These are phyloP conservation scores for Euwallacea fornicatus DNA, from an alignment of 1,140 invertebrate species.

Conservation along the genomic window DNA sequence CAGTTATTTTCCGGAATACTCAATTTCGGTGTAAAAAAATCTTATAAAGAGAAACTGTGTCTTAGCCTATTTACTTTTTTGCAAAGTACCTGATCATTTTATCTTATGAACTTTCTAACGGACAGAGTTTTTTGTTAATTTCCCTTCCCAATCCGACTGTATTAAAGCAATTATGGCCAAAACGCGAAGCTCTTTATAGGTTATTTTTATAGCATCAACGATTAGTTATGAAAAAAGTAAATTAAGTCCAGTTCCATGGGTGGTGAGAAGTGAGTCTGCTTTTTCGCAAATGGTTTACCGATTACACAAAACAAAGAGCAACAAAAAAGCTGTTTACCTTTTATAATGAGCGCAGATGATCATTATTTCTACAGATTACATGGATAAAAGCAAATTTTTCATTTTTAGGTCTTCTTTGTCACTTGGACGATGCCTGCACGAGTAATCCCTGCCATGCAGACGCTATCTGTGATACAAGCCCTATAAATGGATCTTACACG, in stretches of 20 bases:
- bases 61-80: neutral
- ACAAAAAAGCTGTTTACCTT: constrained; percentile 7
- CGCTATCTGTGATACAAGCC: constrained; percentile 93
- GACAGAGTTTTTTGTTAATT: neutral
- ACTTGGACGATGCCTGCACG: constrained; percentile 94
- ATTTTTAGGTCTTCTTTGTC: constrained; percentile 80
- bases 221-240: neutral
- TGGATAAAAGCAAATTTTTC: constrained; percentile 5
- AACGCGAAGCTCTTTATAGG: constrained; percentile 1
- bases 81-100: neutral
- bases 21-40: neutral
- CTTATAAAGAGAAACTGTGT: neutral
- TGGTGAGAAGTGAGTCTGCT: no score
- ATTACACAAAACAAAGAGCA: no score
- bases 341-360: constrained; percentile 1
- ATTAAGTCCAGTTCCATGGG: no score
- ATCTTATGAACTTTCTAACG: constrained; percentile 17
- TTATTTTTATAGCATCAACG: constrained; percentile 5
- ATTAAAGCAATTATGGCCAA: constrained; percentile 19
- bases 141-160: constrained; percentile 12
- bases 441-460: constrained; percentile 95
- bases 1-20: neutral
- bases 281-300: no score
- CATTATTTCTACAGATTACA: neutral
- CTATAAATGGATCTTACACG: constrained; percentile 90